These are phyloP conservation scores for Drosophila gaucha DNA, from an alignment of 2,888 invertebrate genomes.

Conservation along the genomic window DNA sequence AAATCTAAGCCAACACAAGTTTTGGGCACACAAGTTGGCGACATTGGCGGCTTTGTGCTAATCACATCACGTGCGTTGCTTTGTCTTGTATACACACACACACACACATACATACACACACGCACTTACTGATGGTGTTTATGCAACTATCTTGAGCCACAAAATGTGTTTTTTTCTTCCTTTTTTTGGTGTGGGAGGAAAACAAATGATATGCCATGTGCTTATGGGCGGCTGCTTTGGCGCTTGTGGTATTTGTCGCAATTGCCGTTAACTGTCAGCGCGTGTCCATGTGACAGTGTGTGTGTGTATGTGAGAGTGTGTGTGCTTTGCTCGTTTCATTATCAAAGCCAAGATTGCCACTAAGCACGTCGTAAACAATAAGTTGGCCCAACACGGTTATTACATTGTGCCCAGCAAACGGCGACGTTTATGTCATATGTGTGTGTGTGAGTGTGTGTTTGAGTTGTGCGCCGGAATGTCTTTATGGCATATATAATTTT, in stretches of 20 bases:
- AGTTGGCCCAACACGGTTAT: slow-evolving; percentile 70
- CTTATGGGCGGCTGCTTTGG: slow-evolving; percentile 24
- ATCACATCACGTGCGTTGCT: slow-evolving; percentile 72
- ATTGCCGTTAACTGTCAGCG: slow-evolving; percentile 76
- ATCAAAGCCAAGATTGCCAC: slow-evolving; percentile 78
- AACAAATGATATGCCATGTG: slow-evolving; percentile 58
- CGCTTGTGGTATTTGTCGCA: slow-evolving; percentile 74
- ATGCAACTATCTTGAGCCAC: slow-evolving; percentile 60
- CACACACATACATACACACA: slow-evolving; percentile 9
- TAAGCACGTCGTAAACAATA: slow-evolving; percentile 81
- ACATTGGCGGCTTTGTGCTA: slow-evolving; percentile 65
- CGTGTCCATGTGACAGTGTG: slow-evolving; percentile 47
- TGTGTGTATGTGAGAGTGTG: slow-evolving; percentile 4
- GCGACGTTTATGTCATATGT: slow-evolving; percentile 38
- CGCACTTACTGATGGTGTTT: slow-evolving; percentile 25
- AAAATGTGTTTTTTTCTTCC: slow-evolving; percentile 30
- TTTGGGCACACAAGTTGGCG: slow-evolving; percentile 29
- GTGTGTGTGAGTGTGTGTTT: slow-evolving; percentile 9
- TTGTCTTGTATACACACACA: slow-evolving; percentile 38
- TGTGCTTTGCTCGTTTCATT: slow-evolving; percentile 63
- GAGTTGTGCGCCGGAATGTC: slow-evolving; percentile 49
- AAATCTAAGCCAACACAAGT: slow-evolving; percentile 71
- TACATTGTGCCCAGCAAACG: slow-evolving; percentile 49
- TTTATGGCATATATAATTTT: slow-evolving; percentile 73
- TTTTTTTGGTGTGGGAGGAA: slow-evolving; percentile 7